Evolutionary conservation across 2,113 vertebrate species (phyloP), one percentile per base, ranked within the genome.

Genomic region (Myotis davidii): DNA sequence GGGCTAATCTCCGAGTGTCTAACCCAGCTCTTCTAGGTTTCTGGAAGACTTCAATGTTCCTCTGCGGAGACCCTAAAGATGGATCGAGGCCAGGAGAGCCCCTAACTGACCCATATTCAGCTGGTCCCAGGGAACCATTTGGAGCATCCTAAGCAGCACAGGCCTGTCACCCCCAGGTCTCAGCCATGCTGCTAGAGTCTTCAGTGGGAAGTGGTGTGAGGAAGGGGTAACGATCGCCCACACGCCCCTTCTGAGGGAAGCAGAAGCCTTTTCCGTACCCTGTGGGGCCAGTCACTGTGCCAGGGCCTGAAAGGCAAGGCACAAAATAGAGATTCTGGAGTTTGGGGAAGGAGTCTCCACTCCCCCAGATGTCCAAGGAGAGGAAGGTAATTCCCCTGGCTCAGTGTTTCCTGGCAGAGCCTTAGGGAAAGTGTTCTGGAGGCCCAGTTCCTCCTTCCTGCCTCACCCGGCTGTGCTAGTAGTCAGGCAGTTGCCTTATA

Each of bases 301-400:
- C 95, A 85, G 82, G 88, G 52, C 76, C 74, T 21, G 29, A 61
- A 65, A 84, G 78, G 61, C 85, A 97, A 96, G 96, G 90, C 95
- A 88, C 70, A 16, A 93, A 48, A 88, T 34, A 79, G 73, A 70
- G 64, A 90, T 87, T 79, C 50, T 34, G n/a, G 81, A 50, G 27
- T 85, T 50, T 87, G 67, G 77, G 64, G 72, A 20, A 81, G 48
- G 34, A 32, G 74, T 76, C 78, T 77, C 87, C 4, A 85, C 37
- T 85, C 61, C 23, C 69, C 45, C 27, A 9, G 18, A 69, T 29
- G 65, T 91, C 65, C 37, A 37, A 20, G 34, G 10, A 37, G n/a
- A 85, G 37, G 42, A 39, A 54, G 25, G 74, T 14, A 21, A 34
- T 37, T 50, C 16, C n/a, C 48, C 54, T 9, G 25, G 69, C 39